Evolutionary conservation across 1,140 invertebrate genomes (phyloP).

Genomic region (Mamestra configurata): DNA sequence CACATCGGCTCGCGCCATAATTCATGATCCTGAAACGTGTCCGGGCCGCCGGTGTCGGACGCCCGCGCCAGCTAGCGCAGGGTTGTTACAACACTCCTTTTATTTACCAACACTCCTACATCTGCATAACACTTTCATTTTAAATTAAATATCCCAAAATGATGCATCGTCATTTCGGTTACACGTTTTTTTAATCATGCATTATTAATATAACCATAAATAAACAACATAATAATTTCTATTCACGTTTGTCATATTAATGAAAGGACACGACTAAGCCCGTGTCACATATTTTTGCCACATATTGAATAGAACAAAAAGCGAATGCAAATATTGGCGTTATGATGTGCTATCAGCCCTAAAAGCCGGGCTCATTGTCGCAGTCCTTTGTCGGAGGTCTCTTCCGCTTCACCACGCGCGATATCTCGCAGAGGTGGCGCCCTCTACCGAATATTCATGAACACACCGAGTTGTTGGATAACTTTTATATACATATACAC

Average conservation of each 20-base stretch:
- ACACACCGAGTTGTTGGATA: slow-evolving; percentile 42
- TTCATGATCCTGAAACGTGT: slow-evolving; percentile 87
- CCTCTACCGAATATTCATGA: slow-evolving; percentile 66
- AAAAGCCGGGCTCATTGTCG: slow-evolving; percentile 75
- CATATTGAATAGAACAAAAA: slow-evolving; percentile 44
- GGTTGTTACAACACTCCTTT: slow-evolving; percentile 63
- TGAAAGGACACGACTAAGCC: slow-evolving; percentile 48
- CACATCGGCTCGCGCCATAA: slow-evolving; percentile 87
- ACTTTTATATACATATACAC: slow-evolving; percentile 35
- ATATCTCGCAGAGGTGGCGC: slow-evolving; percentile 68
- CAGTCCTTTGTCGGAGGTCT: slow-evolving; percentile 82
- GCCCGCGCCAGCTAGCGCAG: slow-evolving; percentile 64
- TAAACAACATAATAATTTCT: slow-evolving; percentile 14
- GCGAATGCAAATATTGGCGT: slow-evolving; percentile 56
- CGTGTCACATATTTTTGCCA: slow-evolving; percentile 37
- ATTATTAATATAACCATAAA: slow-evolving; percentile 9
- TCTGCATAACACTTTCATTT: slow-evolving; percentile 3
- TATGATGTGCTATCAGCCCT: slow-evolving; percentile 69
- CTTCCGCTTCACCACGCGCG: slow-evolving; percentile 80
- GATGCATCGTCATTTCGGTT: slow-evolving; percentile 24
- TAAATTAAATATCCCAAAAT: slow-evolving; percentile 21
- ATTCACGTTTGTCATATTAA: slow-evolving; percentile 35
- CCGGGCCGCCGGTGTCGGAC: slow-evolving; percentile 84
- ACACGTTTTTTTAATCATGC: slow-evolving; percentile 27
- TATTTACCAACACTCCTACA: slow-evolving; percentile 19